Evolutionary conservation across 2,113 vertebrate species (phyloP), one percentile per base, ranked within the genome.

Genomic region (Prochilodus magdalenae): DNA sequence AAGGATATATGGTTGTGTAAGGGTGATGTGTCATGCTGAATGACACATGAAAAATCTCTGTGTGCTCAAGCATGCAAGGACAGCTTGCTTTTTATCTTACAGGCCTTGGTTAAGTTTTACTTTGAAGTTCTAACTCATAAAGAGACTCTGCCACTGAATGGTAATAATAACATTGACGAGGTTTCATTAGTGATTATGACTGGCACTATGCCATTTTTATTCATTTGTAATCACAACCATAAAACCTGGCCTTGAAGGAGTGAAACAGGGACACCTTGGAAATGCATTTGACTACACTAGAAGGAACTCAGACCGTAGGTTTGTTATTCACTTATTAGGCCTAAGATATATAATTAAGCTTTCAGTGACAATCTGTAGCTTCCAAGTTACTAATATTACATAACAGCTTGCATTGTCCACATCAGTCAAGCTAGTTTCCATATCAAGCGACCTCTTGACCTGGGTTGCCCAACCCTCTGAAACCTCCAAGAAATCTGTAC

Each of bases 11-110:
- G 47, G 18, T n/a, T 22, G 66, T 36, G 29, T 70, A 16, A 66
- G 63, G 63, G 63, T 33, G 63, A 33, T 66, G 27, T 70, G 66
- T 44, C 66, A 70, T 14, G 33, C 66, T 70, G 66, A 70, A 70
- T 70, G 66, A 69, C 30, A 70, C 66, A 44, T 70, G 33, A 36
- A 70, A 40, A 44, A 70, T 44, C 40, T 40, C 18, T 20, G 66
- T n/a, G 36, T 44, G 66, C 33, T 70, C 66, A 70, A 40, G 66
- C 62, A 65, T 65, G 29, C 66, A 44, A 44, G 36, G 33, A 70
- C 66, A 70, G 66, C 22, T 10, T 70, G 66, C 29, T 18, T 33
- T 33, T 55, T 67, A 67, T 33, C 65, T 67, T 27, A 27, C 44
- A 57, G n/a, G 53, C 18, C 62, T 65, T 29, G 27, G 20, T 30